Conservation (phyloP, 2,797 vertebrate genomes). For the Lutjanus campechanus region DNA sequence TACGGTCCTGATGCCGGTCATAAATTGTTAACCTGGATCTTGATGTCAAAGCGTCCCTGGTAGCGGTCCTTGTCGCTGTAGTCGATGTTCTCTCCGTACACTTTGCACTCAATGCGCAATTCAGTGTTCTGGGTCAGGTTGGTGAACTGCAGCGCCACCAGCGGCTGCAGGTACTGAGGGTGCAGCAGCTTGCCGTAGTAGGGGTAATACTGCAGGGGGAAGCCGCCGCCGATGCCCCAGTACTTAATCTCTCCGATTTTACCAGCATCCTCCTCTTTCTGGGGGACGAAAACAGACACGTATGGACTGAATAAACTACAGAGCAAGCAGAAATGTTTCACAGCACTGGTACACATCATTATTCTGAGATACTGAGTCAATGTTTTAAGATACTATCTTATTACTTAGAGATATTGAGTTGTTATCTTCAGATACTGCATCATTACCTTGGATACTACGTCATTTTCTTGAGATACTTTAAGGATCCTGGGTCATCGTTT, state of each 20-base stretch:
- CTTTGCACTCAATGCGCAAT: slow-evolving; percentile 94
- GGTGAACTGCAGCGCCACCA: slow-evolving; percentile 94
- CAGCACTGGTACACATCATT: background rate
- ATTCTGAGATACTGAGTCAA: no score
- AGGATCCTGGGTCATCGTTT: no score
- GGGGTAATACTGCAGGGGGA: slow-evolving; percentile 96
- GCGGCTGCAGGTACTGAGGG: slow-evolving; percentile 92
- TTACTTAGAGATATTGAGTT: no score
- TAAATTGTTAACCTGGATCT: slow-evolving; percentile 90
- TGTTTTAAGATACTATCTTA: no score
- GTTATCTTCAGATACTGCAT: no score
- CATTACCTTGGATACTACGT: no score
- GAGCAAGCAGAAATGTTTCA: no score
- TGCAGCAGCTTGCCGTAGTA: slow-evolving; percentile 96
- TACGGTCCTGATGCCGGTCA: slow-evolving; percentile 87
- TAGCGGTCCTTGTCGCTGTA: slow-evolving; percentile 98
- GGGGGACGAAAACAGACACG: background rate
- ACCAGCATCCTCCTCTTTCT: slow-evolving; percentile 91
- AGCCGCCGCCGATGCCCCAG: slow-evolving; percentile 89
- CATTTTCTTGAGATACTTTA: no score
- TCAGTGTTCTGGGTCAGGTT: slow-evolving; percentile 91
- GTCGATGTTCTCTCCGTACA: slow-evolving; percentile 92
- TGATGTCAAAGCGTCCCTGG: slow-evolving; percentile 97
- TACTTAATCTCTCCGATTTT: slow-evolving; percentile 90
- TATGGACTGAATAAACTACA: rapidly evolving